A percentile compares a stretch with the other conserved stretches of the same genome.
These are phyloP conservation scores for Fregata magnificens DNA, from an alignment of 2,113 vertebrate genomes.

Conservation along the genomic window DNA sequence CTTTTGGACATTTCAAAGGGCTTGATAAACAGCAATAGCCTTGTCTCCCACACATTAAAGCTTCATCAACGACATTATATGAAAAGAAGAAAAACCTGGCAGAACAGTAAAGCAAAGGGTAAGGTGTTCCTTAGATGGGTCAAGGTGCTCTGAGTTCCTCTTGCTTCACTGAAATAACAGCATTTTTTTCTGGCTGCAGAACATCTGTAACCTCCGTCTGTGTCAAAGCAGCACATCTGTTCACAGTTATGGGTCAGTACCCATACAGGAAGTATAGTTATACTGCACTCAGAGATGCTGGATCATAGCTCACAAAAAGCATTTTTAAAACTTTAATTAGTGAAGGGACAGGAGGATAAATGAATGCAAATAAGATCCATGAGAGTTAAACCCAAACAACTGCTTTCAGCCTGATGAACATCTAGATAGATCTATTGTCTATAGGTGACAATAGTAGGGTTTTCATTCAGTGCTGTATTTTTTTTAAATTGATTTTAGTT, in stretches of 20 bases:
- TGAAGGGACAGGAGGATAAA: conserved; percentile 48
- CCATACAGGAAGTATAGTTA: conserved; percentile 32
- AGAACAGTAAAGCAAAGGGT: conserved; percentile 66
- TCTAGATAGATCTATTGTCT: neutral
- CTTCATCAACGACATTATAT: conserved; percentile 41
- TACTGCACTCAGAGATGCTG: neutral
- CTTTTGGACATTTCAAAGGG: conserved; percentile 71
- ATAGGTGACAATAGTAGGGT: neutral
- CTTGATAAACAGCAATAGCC: conserved; percentile 76
- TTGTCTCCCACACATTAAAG: conserved; percentile 72
- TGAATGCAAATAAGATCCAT: conserved; percentile 19
- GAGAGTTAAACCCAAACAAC: neutral
- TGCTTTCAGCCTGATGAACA: neutral
- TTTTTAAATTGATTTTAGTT: neutral
- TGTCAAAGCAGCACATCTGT: conserved; percentile 66
- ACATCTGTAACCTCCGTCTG: conserved; percentile 57
- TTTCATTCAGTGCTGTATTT: neutral
- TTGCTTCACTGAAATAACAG: conserved; percentile 56
- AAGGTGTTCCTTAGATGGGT: conserved; percentile 76
- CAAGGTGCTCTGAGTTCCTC: conserved; percentile 75
- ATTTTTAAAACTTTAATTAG: conserved; percentile 8
- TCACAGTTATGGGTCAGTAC: conserved; percentile 70
- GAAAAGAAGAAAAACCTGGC: conserved; percentile 67
- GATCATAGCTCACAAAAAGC: conserved; percentile 24
- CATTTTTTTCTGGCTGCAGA: conserved; percentile 59